Evolutionary conservation across 1,140 invertebrate genomes (phyloP), one percentile per base, ranked within the genome.

Genomic region (Calliphora vicina): DNA sequence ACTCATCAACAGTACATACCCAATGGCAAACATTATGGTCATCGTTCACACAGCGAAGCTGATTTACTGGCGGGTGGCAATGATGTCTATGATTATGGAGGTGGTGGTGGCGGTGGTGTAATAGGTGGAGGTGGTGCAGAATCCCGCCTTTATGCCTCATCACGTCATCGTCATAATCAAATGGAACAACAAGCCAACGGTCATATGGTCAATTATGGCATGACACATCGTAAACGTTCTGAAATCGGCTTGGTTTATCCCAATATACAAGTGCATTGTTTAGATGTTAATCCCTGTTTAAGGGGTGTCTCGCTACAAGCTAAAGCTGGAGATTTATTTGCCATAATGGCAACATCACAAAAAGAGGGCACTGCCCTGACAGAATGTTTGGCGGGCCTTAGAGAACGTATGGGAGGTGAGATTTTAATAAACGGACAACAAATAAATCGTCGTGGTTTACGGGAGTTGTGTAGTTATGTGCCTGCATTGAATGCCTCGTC

Each of bases 261-360:
- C 2, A 94, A 94, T 85, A 89, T 95, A 17, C 94, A 95, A 86
- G 91, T 95, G 29, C 92, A 94, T 43, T 93, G 92, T 13, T 89
- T 93, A n/a, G 91, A 94, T 86, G 89, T 92, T 27, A 91, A 85
- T 89, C 87, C 85, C 86, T 86, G 87, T 87, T 85, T 97, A 45
- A 94, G 95, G 78, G 94, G 94, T 13, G 92, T 97, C 10, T 94
- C 94, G 1, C 93, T 97, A 84, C 96, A 99, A 91, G 96, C 96
- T 8, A 94, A 95, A 82, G 97, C 96, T 0, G 97, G 97, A 6
- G 97, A 99, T 91, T 93, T 98, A 15, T 91, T 99, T 82, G 97
- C 96, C 0, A 92, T 99, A 13, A 95, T 99, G 94, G 94, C 97
- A 0, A 98, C 97, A 0, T 93, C 93, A 87, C 96, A 95, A 83